Base-by-base conservation (phyloP, 2,888 invertebrate species). In the Monopis laevigella region DNA sequence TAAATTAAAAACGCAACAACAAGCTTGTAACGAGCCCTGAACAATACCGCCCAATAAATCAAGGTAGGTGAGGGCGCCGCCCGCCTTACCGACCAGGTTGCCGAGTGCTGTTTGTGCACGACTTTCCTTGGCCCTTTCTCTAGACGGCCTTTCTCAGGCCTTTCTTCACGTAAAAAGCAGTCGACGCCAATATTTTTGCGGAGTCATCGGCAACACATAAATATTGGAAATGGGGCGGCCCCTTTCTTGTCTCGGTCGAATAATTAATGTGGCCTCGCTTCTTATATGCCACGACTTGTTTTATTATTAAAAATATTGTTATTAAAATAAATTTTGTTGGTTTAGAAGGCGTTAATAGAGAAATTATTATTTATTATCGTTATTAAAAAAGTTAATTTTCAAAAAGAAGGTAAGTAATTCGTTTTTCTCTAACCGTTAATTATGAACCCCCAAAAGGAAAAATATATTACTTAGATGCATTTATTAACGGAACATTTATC, bases 121-220 rank as follows among this genome's bases (percentile, higher is more conserved):
- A 17, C 66, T 69, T 71, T 69, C 65, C 70, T 32, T 7, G 28
- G 39, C 27, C 29, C 39, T 26, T 24, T 16, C 12, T 16, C 12
- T 14, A 64, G 63, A 56, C 58, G 69, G 75, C 73, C 71, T 75
- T 75, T 74, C 72, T 74, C 65, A 63, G 72, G 65, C 74, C 69
- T 78, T 80, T 75, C 78, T 78, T 72, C 73, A 52, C 54, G 71
- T 80, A 81, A 82, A 82, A 82, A 81, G 80, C 75, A 73, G 75
- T 74, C 77, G 69, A 74, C 69, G 69, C 67, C 66, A 68, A 69
- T 72, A 74, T 77, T 80, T 78, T 71, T 65, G 80, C 74, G 58
- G 56, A 74, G 82, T 82, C 82, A 82, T 80, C 74, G 78, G 65
- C 77, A 80, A 78, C 77, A 80, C 82, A 82, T 82, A 82, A 82